These are phyloP conservation scores for Blastomussa wellsi DNA, from an alignment of 92 coral and sea anemone species.

Conservation along the genomic window DNA sequence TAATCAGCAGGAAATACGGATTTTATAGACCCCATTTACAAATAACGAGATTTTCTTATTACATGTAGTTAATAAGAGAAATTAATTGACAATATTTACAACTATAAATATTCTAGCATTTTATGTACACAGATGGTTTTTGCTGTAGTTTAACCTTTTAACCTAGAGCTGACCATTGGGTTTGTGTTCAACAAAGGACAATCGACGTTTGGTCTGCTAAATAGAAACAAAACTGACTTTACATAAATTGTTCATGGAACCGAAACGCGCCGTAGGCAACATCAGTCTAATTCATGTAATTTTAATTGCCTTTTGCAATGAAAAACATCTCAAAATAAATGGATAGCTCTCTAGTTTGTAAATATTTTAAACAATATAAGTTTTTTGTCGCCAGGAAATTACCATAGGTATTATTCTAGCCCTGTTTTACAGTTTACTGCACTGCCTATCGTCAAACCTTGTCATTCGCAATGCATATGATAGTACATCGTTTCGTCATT, in stretches of 20 bases:
- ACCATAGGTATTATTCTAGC: neutral
- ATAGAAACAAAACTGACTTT: constrained; percentile 9
- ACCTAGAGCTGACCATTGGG: neutral
- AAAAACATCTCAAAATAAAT: constrained; percentile 10
- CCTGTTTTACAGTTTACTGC: neutral
- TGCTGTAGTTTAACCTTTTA: neutral
- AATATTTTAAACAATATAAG: neutral
- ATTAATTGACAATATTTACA: constrained; percentile 31
- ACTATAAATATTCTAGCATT: neutral
- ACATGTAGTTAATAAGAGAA: neutral
- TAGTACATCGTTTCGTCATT: neutral
- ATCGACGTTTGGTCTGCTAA: neutral
- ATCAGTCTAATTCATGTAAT: neutral
- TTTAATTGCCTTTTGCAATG: constrained; percentile 26
- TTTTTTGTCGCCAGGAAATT: neutral
- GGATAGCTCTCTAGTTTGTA: neutral
- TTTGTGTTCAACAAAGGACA: neutral
- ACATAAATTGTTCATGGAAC: constrained; percentile 12
- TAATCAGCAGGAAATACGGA: neutral
- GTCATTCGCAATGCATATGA: neutral
- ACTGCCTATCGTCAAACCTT: neutral
- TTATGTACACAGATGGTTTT: neutral
- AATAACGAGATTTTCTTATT: neutral
- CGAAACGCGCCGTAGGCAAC: constrained; percentile 32
- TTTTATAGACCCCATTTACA: neutral